Percentiles rank a stretch among this genome's conserved stretches.
Conservation (phyloP, 2,113 vertebrate species). For the Todiramphus saurophagus region DNA sequence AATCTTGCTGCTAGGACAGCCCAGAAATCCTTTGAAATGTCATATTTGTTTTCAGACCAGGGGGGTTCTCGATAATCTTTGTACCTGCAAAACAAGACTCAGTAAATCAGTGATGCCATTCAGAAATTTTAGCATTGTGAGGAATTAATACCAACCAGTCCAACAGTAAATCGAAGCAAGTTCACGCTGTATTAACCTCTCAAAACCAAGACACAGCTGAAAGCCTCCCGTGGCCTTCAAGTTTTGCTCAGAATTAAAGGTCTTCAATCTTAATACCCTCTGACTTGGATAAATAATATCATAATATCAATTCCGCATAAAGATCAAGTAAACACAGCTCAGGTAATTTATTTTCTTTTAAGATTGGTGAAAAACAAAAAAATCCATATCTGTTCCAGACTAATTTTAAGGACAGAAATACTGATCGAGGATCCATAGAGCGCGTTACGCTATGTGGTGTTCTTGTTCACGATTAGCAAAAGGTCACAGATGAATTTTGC, state of each 20-base stretch:
- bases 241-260: neutral
- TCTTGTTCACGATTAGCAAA: neutral
- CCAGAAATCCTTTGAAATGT: conserved; percentile 97
- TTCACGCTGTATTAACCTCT: neutral
- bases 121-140: neutral
- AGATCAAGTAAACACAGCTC: neutral
- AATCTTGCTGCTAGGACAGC: conserved; percentile 90
- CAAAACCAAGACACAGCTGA: neutral
- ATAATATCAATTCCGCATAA: neutral
- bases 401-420: neutral
- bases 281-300: neutral
- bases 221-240: neutral
- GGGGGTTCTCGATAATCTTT: conserved; percentile 96
- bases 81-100: conserved; percentile 76
- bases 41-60: conserved; percentile 87
- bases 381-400: neutral
- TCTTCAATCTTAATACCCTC: neutral
- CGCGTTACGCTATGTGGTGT: neutral
- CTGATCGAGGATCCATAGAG: neutral
- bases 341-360: neutral
- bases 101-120: neutral
- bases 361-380: neutral
- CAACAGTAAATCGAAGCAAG: neutral
- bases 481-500: neutral
- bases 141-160: neutral